These are phyloP conservation scores for Lamellibrachia columna DNA, from an alignment of 2,888 invertebrate species.

Conservation along the genomic window DNA sequence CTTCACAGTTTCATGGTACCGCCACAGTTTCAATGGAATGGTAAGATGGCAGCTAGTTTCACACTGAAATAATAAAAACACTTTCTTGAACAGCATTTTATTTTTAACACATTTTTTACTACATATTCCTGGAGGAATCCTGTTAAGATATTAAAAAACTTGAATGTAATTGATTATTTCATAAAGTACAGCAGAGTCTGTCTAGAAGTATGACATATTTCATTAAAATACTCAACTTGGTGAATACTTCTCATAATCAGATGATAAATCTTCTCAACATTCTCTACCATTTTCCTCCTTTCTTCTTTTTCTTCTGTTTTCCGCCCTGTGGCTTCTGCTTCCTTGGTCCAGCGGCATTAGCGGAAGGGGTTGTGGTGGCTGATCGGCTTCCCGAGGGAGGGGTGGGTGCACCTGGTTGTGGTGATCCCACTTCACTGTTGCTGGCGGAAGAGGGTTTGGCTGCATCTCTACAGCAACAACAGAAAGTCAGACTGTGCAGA, in stretches of 20 bases:
- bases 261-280: background rate
- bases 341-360: conserved; percentile 31
- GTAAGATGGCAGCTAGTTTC: background rate
- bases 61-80: background rate
- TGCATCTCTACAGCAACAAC: conserved; percentile 32
- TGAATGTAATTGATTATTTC: background rate
- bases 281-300: conserved; percentile 35
- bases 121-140: background rate
- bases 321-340: conserved; percentile 39
- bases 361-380: conserved; percentile 17
- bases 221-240: background rate
- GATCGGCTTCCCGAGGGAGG: background rate
- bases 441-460: conserved; percentile 33
- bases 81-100: background rate
- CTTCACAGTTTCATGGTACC: background rate
- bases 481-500: background rate
- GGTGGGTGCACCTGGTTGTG: conserved; percentile 30
- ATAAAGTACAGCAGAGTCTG: background rate
- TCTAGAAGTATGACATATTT: background rate
- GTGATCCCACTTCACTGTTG: conserved; percentile 37
- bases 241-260: too few species aligned
- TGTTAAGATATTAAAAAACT: background rate
- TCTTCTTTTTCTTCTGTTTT: conserved; percentile 35
- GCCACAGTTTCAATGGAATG: background rate
- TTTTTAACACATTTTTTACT: background rate